Evolutionary conservation across 2,113 vertebrate genomes (phyloP), one percentile per base, ranked within the genome.

Genomic region (Suncus etruscus): DNA sequence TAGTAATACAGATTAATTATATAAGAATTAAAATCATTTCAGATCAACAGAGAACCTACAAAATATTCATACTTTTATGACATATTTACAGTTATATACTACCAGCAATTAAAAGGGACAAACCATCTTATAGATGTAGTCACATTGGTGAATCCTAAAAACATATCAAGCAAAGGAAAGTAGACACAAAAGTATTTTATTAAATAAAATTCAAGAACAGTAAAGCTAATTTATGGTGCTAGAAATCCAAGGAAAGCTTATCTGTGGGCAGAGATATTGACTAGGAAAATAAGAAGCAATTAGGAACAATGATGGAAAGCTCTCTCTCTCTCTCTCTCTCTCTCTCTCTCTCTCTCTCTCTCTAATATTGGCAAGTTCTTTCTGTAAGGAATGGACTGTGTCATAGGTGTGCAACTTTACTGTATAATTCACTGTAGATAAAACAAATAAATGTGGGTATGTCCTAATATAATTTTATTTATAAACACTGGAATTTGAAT

Each of bases 21-120:
- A 51, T 27, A 69, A 65, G 25, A 88, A 74, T 39, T 83, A 86
- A 91, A 91, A 94, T 84, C 25, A 54, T 10, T 58, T 76, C 11
- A 72, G 7, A 24, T 78, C 27, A 83, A 50, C 20, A 32, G 32
- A 11, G 18, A 47, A 54, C 32, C 7, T 87, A 73, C 16, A 85
- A 80, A 81, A 12, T 45, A 47, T 31, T 8, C 6, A 66, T 39
- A 83, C 68, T 74, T 22, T 22, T 81, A 50, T 14, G 11, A 45
- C 54, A 73, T 89, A 70, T 7, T 76, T 68, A 54, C 54, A 54
- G 11, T 54, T 12, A 54, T n/a, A 10, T 61, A 39, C 39, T 39
- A 39, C 5, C 3, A 82, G 11, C 20, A 47, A 86, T 73, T 73
- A 5, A 91, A 91, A 31, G 66, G 54, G 48, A 72, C 54, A 11